A percentile compares a stretch with the other conserved stretches of the same genome.
Evolutionary conservation across 2,888 invertebrate species (phyloP).

Genomic region (Chalcosyrphus nemorum): DNA sequence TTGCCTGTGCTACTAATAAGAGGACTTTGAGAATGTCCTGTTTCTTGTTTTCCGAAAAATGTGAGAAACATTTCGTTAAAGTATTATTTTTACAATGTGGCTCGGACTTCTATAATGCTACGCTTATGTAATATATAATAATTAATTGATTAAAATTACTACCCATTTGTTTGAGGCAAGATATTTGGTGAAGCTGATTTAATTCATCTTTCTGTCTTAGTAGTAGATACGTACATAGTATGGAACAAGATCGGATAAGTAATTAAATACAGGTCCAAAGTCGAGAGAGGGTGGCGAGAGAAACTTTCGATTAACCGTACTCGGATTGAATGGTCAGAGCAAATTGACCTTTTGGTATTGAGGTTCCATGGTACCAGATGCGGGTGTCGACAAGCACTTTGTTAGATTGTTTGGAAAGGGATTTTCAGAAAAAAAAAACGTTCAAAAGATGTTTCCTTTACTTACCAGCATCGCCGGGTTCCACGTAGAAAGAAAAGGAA

Average conservation of each 20-base stretch:
- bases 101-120: constrained; percentile 59
- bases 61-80: background rate
- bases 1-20: background rate
- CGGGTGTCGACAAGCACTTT: constrained; percentile 93
- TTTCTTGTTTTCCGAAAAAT: background rate
- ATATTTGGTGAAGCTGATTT: constrained; percentile 68
- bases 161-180: constrained; percentile 65
- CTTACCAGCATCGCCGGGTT: constrained; percentile 93
- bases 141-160: constrained; percentile 21
- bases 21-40: background rate
- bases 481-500: constrained; percentile 89
- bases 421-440: too few relatives aligned
- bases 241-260: constrained; percentile 58
- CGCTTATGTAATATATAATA: background rate
- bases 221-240: constrained; percentile 40
- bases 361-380: constrained; percentile 95
- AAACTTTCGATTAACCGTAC: constrained; percentile 86
- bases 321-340: constrained; percentile 95
- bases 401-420: background rate
- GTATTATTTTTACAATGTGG: constrained; percentile 24
- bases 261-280: constrained; percentile 47
- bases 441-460: constrained; percentile 57
- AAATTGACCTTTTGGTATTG: constrained; percentile 90
- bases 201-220: constrained; percentile 48
- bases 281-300: background rate